Base-by-base conservation (phyloP, 2,113 vertebrate species). In the Misgurnus mizolepis region DNA sequence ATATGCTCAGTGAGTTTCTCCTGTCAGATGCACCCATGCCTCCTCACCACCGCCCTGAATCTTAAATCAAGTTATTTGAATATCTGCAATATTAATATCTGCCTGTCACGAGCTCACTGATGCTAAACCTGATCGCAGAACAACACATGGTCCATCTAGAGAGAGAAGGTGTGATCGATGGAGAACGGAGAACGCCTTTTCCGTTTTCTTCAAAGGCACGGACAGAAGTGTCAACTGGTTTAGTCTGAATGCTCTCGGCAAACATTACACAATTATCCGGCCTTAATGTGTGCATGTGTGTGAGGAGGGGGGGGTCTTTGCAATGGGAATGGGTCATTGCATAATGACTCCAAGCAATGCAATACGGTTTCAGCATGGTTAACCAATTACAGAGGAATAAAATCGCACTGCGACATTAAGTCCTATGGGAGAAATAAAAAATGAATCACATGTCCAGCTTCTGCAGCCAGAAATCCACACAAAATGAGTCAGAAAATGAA, bases 41-140 rank as follows among this genome's bases (percentile, higher is more conserved):
- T 69, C 22, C 41, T 39, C 56, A 65, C 43, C 65, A 47, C 79
- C 43, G 17, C 12, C 22, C 87, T 86, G 91, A 89, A 92, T 93
- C 89, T 91, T 91, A 92, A 93, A 93, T 92, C 93, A 92, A 91
- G 88, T 92, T 93, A 93, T 92, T 92, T 93, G 91, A 93, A 92
- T 93, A 92, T 93, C 89, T 93, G 89, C 91, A 92, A 91, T 90
- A 92, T 92, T 92, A 92, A 92, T 92, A 88, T 83, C 80, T 76
- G 83, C 27, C 49, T 89, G 90, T 91, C 89, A 88, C 86, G 88
- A 89, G 86, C 84, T 87, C 55, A 45, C 72, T 78, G 85, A 86
- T 85, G 90, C 87, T 58, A 83, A 90, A 89, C 88, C 5, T 70
- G 49, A 88, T 86, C 85, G 79, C 80, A 83, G 80, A 53, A 80